Evolutionary conservation across 2,113 vertebrate genomes (phyloP).

Genomic region (Theristicus caerulescens): DNA sequence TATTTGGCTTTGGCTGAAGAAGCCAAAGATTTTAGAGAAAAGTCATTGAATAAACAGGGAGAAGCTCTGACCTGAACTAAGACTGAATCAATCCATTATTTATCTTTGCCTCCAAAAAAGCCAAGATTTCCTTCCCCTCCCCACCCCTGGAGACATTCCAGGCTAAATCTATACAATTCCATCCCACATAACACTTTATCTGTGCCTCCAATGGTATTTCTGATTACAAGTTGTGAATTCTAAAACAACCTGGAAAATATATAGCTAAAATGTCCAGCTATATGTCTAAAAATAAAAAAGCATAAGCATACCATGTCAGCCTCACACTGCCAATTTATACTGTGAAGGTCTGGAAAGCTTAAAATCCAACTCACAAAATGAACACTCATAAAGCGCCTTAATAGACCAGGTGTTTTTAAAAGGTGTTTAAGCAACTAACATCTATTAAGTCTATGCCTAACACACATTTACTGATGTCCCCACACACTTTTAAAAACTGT

Average conservation of each 20-base stretch:
- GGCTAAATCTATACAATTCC: background rate
- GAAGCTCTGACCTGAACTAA: background rate
- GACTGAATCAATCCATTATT: background rate
- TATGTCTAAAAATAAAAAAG: background rate
- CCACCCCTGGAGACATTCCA: background rate
- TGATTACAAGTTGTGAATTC: background rate
- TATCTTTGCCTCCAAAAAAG: background rate
- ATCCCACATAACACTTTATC: background rate
- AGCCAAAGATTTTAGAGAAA: background rate
- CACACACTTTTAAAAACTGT: background rate
- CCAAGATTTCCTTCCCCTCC: background rate
- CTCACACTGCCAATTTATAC: background rate
- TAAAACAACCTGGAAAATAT: background rate
- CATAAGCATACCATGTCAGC: background rate
- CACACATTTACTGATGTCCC: background rate
- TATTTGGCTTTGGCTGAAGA: background rate
- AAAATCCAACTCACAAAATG: background rate
- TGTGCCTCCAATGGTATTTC: background rate
- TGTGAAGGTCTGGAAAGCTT: background rate
- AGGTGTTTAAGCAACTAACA: background rate
- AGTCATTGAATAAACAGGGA: background rate
- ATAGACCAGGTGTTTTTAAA: background rate
- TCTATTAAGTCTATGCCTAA: background rate
- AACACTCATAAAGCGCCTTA: background rate
- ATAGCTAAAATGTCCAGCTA: background rate